phyloP scores from a whole-genome alignment of 2,113 vertebrate genomes.

The Hippoglossus stenolepis region DNA sequence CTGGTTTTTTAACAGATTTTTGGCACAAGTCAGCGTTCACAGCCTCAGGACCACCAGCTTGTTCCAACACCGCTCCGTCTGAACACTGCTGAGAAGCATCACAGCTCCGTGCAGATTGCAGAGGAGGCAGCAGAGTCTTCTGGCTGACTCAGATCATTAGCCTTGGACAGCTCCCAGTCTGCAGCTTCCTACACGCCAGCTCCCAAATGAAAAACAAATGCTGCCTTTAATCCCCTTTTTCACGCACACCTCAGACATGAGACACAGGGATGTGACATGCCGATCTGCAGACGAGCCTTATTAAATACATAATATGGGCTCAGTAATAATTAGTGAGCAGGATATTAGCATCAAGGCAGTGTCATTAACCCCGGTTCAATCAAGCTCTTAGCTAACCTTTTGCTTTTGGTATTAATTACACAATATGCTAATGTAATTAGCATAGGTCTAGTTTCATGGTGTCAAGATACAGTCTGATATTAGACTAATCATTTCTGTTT shows the following conservation, averaged over 20 bases:
- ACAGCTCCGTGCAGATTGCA: conserved; percentile 2
- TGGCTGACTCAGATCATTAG: background rate
- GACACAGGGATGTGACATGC: conserved; percentile 14
- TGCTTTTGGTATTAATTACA: conserved; percentile 11
- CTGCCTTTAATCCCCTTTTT: background rate
- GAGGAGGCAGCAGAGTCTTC: background rate
- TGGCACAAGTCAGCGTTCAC: too few relatives aligned
- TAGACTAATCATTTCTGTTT: background rate
- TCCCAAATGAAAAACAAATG: conserved; percentile 65
- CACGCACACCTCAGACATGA: conserved; percentile 23
- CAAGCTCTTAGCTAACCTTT: conserved; percentile 11
- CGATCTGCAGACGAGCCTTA: conserved; percentile 16
- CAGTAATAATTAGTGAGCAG: conserved; percentile 10
- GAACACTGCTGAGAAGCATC: conserved; percentile 3
- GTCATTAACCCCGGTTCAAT: conserved; percentile 34
- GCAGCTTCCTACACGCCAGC: conserved; percentile 16
- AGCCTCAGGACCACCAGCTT: too few relatives aligned
- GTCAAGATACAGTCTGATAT: conserved; percentile 2
- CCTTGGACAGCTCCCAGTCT: conserved; percentile 18
- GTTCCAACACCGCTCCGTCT: background rate
- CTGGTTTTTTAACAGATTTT: too few relatives aligned
- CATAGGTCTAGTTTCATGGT: background rate
- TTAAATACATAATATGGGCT: conserved; percentile 15
- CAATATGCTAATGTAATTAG: conserved; percentile 13
- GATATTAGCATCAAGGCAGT: conserved; percentile 18